phyloP scores from a whole-genome alignment of 2,113 vertebrate species.

The Pelobates fuscus region DNA sequence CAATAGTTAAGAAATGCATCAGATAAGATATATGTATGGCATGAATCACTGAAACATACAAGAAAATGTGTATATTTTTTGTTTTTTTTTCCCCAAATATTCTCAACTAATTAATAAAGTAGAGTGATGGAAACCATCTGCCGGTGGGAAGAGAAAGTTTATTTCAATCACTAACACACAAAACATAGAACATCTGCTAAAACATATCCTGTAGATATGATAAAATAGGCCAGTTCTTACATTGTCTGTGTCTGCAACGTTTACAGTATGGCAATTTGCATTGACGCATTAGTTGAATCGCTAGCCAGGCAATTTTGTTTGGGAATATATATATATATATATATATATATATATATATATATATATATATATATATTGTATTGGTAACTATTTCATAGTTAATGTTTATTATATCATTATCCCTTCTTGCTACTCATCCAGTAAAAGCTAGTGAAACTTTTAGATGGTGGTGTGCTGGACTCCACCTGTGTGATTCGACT shows the following conservation, averaged over 20 bases:
- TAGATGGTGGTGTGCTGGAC: too few species aligned
- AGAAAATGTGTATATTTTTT: constrained; percentile 10
- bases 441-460: too few species aligned
- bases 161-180: constrained; percentile 20
- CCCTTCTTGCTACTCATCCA: too few species aligned
- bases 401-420: too few species aligned
- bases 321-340: too few species aligned
- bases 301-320: too few species aligned
- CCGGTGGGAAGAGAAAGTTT: constrained; percentile 9
- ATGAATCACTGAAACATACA: constrained; percentile 32
- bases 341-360: too few species aligned
- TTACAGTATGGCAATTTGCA: background rate
- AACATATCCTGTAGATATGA: background rate
- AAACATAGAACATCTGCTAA: constrained; percentile 30
- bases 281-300: too few species aligned
- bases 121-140: constrained; percentile 28
- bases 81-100: constrained; percentile 24
- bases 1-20: too few species aligned
- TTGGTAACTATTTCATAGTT: too few species aligned
- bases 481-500: too few species aligned
- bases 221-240: background rate
- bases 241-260: background rate
- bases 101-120: constrained; percentile 41
- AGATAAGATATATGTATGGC: constrained; percentile 26
- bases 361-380: too few species aligned